Percentiles rank a stretch among this genome's conserved stretches.
These are phyloP conservation scores for Pseudocheirus occidentalis DNA, from an alignment of 2,797 vertebrate species.

Conservation along the genomic window DNA sequence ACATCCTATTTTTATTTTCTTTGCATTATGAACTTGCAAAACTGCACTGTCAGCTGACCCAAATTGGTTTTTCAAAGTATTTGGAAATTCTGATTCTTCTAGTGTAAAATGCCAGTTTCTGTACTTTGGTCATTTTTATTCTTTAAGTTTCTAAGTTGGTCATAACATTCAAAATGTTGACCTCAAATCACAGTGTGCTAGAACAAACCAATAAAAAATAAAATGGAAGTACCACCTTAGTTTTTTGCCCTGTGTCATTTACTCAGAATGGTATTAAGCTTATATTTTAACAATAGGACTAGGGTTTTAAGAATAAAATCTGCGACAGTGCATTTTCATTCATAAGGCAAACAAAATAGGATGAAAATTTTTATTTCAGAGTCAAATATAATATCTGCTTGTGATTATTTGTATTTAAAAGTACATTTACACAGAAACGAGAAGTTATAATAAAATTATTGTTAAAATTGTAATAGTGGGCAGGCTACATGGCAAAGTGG, in stretches of 20 bases:
- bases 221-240: not conserved
- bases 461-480: not conserved
- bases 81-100: not conserved
- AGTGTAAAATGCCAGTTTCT: not conserved
- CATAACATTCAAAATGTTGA: not conserved
- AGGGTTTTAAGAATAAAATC: not conserved
- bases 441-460: not conserved
- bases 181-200: too few species aligned
- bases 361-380: not conserved
- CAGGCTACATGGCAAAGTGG: too few species aligned
- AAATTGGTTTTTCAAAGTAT: not conserved
- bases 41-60: not conserved
- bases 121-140: not conserved
- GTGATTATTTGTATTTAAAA: not conserved
- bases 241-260: too few species aligned
- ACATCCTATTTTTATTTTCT: not conserved
- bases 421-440: not conserved
- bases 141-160: not conserved
- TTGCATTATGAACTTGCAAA: not conserved
- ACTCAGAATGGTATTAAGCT: not conserved
- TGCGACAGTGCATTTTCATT: not conserved
- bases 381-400: not conserved
- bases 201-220: not conserved
- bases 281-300: not conserved
- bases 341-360: not conserved